Evolutionary conservation across 2,797 vertebrate genomes (phyloP), one percentile per base, ranked within the genome.

Genomic region (Galagoides demidoff): DNA sequence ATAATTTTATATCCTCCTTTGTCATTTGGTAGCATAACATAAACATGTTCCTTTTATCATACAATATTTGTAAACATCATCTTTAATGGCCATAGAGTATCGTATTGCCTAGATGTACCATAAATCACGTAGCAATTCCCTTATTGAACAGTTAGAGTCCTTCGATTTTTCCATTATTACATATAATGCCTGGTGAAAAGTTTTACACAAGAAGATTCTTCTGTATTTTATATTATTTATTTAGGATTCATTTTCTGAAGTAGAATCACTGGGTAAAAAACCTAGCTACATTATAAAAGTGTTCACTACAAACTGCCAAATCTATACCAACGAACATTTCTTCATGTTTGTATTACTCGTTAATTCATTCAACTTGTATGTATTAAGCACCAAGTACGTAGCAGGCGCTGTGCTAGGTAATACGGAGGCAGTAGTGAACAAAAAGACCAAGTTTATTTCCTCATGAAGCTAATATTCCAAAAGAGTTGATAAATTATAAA

Each of bases 61-160:
- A 95, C 92, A 95, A 71, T 94, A 94, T 91, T 93, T 95, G 83
- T 34, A 90, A 94, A 79, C 13, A 90, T 92, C 34, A 63, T 74
- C 12, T 90, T 89, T 96, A 96, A 90, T 64, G 55, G 34, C 2
- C 37, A 93, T 74, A 66, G 95, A 90, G 52, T 85, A 85, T 82
- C 87, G 20, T 27, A 88, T 79, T 95, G 74, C 92, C 82, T 90
- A 49, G 57, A 92, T 45, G 39, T 85, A 90, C 73, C 57, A 90
- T 64, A 96, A 94, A 92, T 95, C 39, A 87, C 68, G 77, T 90
- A 96, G 12, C 86, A 94, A 90, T 94, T 86, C 52, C 43, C 73
- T 92, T 90, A 45, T 45, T 89, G 43, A 92, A 79, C 31, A 94
- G 88, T 89, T 81, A 79, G 22, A 13, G 64, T 64, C 39, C 68